A percentile compares a stretch with the other conserved stretches of the same genome.
Evolutionary conservation across 2,888 invertebrate species (phyloP).

Genomic region (Morpho helenor): DNA sequence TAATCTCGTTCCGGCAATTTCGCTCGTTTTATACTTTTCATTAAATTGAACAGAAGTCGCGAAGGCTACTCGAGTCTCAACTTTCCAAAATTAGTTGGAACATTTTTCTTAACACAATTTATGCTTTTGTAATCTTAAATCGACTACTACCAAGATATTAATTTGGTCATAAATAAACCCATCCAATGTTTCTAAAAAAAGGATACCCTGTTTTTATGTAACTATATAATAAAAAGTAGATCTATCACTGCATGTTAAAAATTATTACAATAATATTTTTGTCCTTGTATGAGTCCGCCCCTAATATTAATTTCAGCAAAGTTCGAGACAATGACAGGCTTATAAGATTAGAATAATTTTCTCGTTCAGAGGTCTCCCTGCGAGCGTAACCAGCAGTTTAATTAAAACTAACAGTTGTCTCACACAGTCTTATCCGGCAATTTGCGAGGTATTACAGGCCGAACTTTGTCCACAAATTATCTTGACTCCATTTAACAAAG

Average conservation of each 20-base stretch:
- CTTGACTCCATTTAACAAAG: constrained; percentile 75
- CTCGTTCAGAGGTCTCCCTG: constrained; percentile 70
- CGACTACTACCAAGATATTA: neutral
- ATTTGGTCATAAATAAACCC: no score
- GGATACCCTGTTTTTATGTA: no score
- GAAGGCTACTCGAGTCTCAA: constrained; percentile 42
- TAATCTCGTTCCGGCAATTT: constrained; percentile 61
- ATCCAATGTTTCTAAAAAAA: no score
- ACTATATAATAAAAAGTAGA: no score
- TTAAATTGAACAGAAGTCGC: constrained; percentile 59
- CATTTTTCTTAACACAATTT: constrained; percentile 11
- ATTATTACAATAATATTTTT: no score
- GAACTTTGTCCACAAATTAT: constrained; percentile 78
- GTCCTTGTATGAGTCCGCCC: neutral
- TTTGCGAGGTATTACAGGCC: constrained; percentile 78
- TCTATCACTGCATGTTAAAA: no score
- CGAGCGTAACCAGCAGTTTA: constrained; percentile 75
- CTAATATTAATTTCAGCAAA: constrained; percentile 48
- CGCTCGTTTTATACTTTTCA: constrained; percentile 61
- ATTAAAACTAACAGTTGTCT: constrained; percentile 80
- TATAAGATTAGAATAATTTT: constrained; percentile 78
- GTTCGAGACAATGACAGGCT: constrained; percentile 67
- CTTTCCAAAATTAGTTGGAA: constrained; percentile 42
- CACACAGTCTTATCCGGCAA: constrained; percentile 78
- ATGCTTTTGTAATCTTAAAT: constrained; percentile 2